Base-by-base conservation (phyloP, 2,113 vertebrate genomes). In the Zosterops hypoxanthus region DNA sequence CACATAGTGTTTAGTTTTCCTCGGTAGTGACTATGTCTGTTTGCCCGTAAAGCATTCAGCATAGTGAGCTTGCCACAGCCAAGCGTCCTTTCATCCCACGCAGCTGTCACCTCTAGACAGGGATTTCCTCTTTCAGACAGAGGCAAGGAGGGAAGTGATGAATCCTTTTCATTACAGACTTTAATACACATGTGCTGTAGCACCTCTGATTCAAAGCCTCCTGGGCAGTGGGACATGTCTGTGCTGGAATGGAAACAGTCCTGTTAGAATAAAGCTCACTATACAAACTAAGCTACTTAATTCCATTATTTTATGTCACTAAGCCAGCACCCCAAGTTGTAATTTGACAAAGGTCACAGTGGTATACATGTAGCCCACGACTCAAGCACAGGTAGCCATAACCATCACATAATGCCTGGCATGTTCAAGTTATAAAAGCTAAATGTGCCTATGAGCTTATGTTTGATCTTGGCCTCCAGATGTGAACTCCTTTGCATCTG, bases 111-210 rank as follows among this genome's bases (percentile, higher is more conserved):
- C 47, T 20, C 31, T 15, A 6, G 26, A 59, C 28, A 76, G 29
- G 22, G 8, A 69, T 84, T 91, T 83, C 24, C n/a, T 86, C 22
- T 60, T 86, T 69, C 90, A 81, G 60, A 34, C 39, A 41, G 2
- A 14, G 57, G 20, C 33, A 73, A 81, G 14, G 44, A 72, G 31
- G n/a, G 31, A 65, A n/a, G 16, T 0, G 0, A 63, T 12, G 4
- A 89, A 84, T 52, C 34, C 50, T 59, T 46, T 78, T 50, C 77
- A 46, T 53, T 66, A 33, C 24, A 65, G 77, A 21, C 39, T 78
- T 91, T 11, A 55, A 34, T 47, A 59, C 3, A 60, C 24, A 24
- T 0, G 0, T 1, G 1, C 33, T n/a, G 16, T 55, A 46, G 42
- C 0, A 2, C 33, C 60, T 61, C 65, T 63, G 47, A 75, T 79